Evolutionary conservation across 2,797 vertebrate species (phyloP).

Genomic region (Sciurus carolinensis): DNA sequence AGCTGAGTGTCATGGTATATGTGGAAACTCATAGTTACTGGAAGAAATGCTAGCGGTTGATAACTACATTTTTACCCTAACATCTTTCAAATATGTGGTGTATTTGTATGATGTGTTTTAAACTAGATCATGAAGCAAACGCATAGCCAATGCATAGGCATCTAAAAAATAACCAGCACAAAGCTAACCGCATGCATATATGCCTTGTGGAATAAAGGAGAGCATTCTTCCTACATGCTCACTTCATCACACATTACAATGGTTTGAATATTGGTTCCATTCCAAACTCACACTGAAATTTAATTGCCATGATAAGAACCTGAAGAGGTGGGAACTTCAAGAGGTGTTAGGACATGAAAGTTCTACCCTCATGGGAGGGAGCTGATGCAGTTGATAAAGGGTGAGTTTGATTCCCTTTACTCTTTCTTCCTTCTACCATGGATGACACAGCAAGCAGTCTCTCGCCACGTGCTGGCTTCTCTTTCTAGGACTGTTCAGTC

Average conservation of each 20-base stretch:
- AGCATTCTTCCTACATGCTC: neutral
- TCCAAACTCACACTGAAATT: neutral
- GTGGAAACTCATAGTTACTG: neutral
- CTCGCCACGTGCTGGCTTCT: neutral
- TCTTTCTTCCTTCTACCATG: neutral
- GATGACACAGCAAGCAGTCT: too few species aligned
- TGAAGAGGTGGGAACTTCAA: neutral
- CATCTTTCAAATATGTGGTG: neutral
- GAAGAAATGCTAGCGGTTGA: neutral
- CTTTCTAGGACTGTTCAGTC: neutral
- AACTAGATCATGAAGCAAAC: neutral
- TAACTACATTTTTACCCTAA: neutral
- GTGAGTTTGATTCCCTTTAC: neutral
- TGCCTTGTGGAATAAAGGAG: neutral
- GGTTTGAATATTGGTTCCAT: neutral
- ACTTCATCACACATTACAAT: neutral
- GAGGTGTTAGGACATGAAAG: neutral
- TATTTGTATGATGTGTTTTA: neutral
- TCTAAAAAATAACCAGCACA: neutral
- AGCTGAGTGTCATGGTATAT: neutral
- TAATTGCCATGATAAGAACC: neutral
- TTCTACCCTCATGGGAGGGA: neutral
- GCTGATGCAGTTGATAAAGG: neutral
- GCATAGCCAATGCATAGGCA: neutral
- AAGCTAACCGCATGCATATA: neutral